Percentiles rank a stretch among this genome's conserved stretches.
These are phyloP conservation scores for Lordiphosa stackelbergi DNA, from an alignment of 1,140 invertebrate species.

Conservation along the genomic window DNA sequence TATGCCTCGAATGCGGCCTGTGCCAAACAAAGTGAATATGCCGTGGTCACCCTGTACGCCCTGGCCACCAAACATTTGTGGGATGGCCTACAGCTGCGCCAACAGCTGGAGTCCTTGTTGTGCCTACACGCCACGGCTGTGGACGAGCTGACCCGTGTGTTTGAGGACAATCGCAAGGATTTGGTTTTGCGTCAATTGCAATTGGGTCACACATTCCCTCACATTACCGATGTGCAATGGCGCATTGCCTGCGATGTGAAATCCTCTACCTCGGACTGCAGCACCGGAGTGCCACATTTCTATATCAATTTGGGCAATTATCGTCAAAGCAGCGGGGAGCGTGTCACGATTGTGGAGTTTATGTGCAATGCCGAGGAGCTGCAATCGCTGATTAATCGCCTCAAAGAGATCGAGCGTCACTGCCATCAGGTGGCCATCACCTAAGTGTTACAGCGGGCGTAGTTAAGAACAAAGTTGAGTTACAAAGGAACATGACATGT, in stretches of 20 bases:
- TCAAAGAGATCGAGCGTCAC: conserved; percentile 75
- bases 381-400: conserved; percentile 66
- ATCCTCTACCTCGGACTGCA: conserved; percentile 61
- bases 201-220: conserved; percentile 60
- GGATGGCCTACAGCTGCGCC: conserved; percentile 38
- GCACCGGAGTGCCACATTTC: conserved; percentile 60
- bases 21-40: conserved; percentile 74
- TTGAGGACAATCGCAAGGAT: conserved; percentile 63
- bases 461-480: neutral
- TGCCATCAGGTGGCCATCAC: conserved; percentile 55
- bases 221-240: conserved; percentile 74
- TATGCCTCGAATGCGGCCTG: conserved; percentile 64
- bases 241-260: conserved; percentile 69
- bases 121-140: conserved; percentile 33
- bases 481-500: neutral
- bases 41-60: conserved; percentile 60
- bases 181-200: conserved; percentile 62
- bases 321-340: conserved; percentile 57
- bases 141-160: conserved; percentile 59
- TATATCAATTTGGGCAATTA: conserved; percentile 64
- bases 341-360: conserved; percentile 63
- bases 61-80: conserved; percentile 65
- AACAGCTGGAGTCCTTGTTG: conserved; percentile 46
- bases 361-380: conserved; percentile 73
- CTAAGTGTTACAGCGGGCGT: conserved; percentile 8